Conservation (phyloP, 1,140 invertebrate genomes). For the Drosophila simulans region DNA sequence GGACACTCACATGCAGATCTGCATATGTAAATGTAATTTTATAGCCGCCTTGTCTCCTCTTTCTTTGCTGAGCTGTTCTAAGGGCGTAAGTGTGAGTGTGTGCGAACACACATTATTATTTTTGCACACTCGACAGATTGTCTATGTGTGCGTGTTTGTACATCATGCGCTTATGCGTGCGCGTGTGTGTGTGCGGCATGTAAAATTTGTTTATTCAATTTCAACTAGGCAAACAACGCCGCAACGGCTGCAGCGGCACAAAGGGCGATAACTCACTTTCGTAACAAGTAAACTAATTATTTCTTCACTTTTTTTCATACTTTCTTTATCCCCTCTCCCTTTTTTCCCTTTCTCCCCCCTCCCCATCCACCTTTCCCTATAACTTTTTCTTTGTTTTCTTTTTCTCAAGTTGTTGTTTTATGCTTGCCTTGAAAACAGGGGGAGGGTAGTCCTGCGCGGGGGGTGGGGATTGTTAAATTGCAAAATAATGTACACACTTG, state of each 20-base stretch:
- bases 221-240: slow-evolving; percentile 71
- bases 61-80: slow-evolving; percentile 52
- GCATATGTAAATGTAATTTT: slow-evolving; percentile 52
- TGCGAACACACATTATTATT: slow-evolving; percentile 64
- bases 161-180: slow-evolving; percentile 27
- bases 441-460: slow-evolving; percentile 6
- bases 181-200: slow-evolving; percentile 34
- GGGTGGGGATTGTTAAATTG: slow-evolving; percentile 70
- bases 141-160: slow-evolving; percentile 40
- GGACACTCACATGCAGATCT: slow-evolving; percentile 29
- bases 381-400: slow-evolving; percentile 30
- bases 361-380: background rate
- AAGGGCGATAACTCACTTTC: slow-evolving; percentile 79
- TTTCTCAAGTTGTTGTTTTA: slow-evolving; percentile 54
- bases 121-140: slow-evolving; percentile 74
- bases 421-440: slow-evolving; percentile 48
- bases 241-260: slow-evolving; percentile 56
- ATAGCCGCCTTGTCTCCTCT: slow-evolving; percentile 24
- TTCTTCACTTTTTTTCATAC: slow-evolving; percentile 72
- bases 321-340: background rate
- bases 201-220: slow-evolving; percentile 79
- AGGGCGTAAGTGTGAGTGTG: slow-evolving; percentile 1
- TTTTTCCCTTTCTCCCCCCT: background rate
- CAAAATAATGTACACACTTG: slow-evolving; percentile 83
- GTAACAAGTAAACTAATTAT: slow-evolving; percentile 84